These are phyloP conservation scores for Trichopria drosophilae DNA, from an alignment of 2,888 invertebrate species.

Conservation along the genomic window DNA sequence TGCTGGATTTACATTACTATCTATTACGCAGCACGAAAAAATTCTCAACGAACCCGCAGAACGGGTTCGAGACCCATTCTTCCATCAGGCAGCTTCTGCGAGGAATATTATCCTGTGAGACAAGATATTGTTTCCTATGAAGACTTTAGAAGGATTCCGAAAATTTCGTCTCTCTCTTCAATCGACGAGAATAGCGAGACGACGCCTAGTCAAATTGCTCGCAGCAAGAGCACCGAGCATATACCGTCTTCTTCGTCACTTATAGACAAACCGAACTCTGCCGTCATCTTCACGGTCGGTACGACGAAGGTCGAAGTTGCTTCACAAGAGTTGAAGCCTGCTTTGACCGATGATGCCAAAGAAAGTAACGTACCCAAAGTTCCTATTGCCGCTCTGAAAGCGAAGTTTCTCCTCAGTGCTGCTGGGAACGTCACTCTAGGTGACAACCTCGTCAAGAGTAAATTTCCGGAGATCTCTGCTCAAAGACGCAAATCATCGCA, in stretches of 20 bases:
- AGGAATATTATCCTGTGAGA: constrained; percentile 44
- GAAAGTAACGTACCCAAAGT: constrained; percentile 41
- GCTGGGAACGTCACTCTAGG: constrained; percentile 20
- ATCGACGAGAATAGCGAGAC: constrained; percentile 55
- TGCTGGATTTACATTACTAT: constrained; percentile 76
- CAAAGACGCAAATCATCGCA: constrained; percentile 45
- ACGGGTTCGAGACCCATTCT: constrained; percentile 54
- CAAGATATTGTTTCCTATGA: constrained; percentile 41
- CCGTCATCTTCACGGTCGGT: constrained; percentile 53
- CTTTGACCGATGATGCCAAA: constrained; percentile 36
- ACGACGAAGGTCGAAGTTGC: constrained; percentile 41
- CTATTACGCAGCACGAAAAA: constrained; percentile 75
- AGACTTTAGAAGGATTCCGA: constrained; percentile 51
- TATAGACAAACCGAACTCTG: too few relatives aligned
- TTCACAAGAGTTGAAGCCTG: constrained; percentile 14
- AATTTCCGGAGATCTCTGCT: constrained; percentile 38
- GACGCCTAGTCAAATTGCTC: constrained; percentile 42
- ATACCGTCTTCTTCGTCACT: too few relatives aligned
- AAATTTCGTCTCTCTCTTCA: constrained; percentile 55
- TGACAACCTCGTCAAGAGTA: constrained; percentile 36
- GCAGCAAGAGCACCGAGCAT: constrained; percentile 38
- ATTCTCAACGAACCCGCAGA: constrained; percentile 65
- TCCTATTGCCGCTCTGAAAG: constrained; percentile 44
- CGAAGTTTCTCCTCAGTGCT: constrained; percentile 40
- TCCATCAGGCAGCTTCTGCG: constrained; percentile 50